These are phyloP conservation scores for Trimorus sp. DNA, from an alignment of 2,888 invertebrate species.

Conservation along the genomic window DNA sequence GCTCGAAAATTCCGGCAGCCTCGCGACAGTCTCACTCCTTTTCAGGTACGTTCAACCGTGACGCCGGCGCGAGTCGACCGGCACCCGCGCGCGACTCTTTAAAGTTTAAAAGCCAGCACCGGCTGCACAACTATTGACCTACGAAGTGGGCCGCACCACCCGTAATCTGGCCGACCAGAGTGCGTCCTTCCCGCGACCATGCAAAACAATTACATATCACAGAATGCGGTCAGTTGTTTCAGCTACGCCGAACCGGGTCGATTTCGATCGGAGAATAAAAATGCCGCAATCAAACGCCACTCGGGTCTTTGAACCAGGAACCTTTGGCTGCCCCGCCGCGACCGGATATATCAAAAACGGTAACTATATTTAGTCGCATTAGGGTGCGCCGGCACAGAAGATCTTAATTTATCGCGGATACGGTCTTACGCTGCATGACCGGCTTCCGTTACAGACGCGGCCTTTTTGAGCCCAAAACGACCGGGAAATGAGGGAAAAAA, in stretches of 20 bases:
- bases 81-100: constrained; percentile 73
- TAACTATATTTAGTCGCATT: constrained; percentile 62
- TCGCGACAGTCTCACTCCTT: too few relatives aligned
- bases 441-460: too few relatives aligned
- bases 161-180: constrained; percentile 28
- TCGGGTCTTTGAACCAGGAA: constrained; percentile 63
- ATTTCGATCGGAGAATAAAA: background rate
- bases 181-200: constrained; percentile 74
- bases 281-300: constrained; percentile 14
- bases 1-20: too few relatives aligned
- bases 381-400: constrained; percentile 42
- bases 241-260: too few relatives aligned
- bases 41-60: too few relatives aligned
- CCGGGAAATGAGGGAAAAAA: too few relatives aligned
- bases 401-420: constrained; percentile 48
- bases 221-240: constrained; percentile 81
- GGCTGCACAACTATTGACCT: constrained; percentile 74
- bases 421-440: background rate
- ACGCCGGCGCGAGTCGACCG: too few relatives aligned
- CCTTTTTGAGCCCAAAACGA: too few relatives aligned
- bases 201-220: constrained; percentile 78
- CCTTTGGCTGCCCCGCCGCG: constrained; percentile 35
- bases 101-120: constrained; percentile 80
- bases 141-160: constrained; percentile 58
- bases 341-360: constrained; percentile 62